A percentile compares a stretch with the other conserved stretches of the same genome.
phyloP scores from a whole-genome alignment of 2,113 vertebrate genomes.

The Jacana jacana region DNA sequence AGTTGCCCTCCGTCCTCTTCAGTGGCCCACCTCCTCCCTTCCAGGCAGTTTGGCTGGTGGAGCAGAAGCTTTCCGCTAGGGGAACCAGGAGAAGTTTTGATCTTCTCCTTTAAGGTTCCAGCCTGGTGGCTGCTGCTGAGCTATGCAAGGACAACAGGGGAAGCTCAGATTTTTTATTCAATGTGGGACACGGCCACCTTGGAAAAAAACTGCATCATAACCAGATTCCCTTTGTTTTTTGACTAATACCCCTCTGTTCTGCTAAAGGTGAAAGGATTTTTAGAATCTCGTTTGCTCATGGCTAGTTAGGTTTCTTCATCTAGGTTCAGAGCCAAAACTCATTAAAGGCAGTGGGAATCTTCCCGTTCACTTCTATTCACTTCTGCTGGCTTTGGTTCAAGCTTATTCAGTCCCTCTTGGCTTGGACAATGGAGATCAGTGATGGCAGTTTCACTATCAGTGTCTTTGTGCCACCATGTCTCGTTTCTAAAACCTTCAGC shows the following conservation, averaged over 20 bases:
- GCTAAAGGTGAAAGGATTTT: background rate
- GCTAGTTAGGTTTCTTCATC: background rate
- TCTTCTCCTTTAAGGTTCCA: background rate
- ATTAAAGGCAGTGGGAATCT: constrained; percentile 51
- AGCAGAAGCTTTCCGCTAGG: background rate
- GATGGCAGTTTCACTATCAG: constrained; percentile 39
- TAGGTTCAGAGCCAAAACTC: constrained; percentile 42
- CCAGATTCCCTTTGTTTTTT: background rate
- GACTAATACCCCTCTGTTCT: background rate
- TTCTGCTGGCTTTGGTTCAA: background rate
- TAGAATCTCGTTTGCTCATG: background rate
- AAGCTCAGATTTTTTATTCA: background rate
- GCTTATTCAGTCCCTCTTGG: constrained; percentile 3
- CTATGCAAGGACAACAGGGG: background rate
- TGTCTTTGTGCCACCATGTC: constrained; percentile 24
- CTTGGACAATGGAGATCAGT: constrained; percentile 24
- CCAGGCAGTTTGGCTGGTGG: background rate
- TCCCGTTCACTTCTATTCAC: constrained; percentile 1
- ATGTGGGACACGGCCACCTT: background rate
- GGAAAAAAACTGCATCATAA: background rate
- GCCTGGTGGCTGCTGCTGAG: background rate
- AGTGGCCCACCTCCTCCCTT: background rate
- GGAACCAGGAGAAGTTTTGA: background rate
- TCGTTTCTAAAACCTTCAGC: background rate
- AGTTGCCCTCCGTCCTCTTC: background rate